Percentiles rank a stretch among this genome's conserved stretches.
Conservation (phyloP, 2,113 vertebrate species). For the Ailuropoda melanoleuca region DNA sequence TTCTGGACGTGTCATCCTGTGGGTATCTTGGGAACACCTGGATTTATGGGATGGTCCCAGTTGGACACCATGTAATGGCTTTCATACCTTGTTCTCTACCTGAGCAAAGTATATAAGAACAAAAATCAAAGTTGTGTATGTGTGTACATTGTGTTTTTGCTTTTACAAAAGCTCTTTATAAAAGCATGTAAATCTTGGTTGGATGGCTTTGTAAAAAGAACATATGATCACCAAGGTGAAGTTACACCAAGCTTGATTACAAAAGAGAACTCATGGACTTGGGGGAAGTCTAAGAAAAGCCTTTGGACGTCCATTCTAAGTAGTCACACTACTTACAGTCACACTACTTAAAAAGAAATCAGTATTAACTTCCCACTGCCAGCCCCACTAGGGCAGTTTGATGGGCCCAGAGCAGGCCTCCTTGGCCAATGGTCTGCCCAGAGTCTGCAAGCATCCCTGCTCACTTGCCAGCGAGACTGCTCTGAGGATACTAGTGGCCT, state of each 20-base stretch:
- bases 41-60: background rate
- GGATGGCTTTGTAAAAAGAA: background rate
- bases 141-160: background rate
- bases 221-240: background rate
- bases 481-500: background rate
- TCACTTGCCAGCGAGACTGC: background rate
- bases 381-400: background rate
- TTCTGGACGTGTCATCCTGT: background rate
- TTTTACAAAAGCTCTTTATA: constrained; percentile 27
- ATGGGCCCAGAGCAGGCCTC: background rate
- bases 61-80: constrained; percentile 15
- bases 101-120: constrained; percentile 40
- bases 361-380: background rate
- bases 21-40: background rate
- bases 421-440: background rate
- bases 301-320: background rate
- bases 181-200: background rate
- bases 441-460: background rate
- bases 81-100: constrained; percentile 50
- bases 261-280: background rate
- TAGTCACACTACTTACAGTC: background rate
- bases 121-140: background rate
- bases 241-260: background rate
- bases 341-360: background rate
- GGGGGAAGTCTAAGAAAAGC: background rate